Evolutionary conservation across 2,888 invertebrate genomes (phyloP).

Genomic region (Limenitis camilla): DNA sequence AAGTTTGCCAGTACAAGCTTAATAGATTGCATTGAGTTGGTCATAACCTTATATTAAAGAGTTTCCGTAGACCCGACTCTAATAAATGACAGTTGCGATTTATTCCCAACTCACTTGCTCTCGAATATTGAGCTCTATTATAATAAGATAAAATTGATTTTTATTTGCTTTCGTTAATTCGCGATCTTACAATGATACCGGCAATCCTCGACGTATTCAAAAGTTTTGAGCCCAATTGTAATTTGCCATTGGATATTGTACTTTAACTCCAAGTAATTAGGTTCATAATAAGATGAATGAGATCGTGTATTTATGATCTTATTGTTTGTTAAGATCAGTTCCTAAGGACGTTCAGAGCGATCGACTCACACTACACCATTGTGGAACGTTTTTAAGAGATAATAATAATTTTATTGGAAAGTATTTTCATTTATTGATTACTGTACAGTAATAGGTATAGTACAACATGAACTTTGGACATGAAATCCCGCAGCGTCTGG

Average conservation of each 20-base stretch:
- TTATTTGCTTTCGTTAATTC: slow-evolving; percentile 26
- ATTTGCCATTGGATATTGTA: slow-evolving; percentile 21
- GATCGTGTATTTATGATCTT: slow-evolving; percentile 27
- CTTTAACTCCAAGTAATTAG: slow-evolving; percentile 22
- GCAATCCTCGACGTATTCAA: slow-evolving; percentile 34
- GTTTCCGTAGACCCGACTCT: slow-evolving; percentile 43
- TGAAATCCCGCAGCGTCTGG: too few species aligned
- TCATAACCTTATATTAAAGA: slow-evolving; percentile 48
- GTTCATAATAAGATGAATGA: slow-evolving; percentile 23
- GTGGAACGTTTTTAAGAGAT: too few species aligned
- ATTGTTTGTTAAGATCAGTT: slow-evolving; percentile 21
- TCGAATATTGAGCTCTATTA: slow-evolving; percentile 30
- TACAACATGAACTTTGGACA: too few species aligned
- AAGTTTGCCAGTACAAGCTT: slow-evolving; percentile 29
- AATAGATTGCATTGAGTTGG: slow-evolving; percentile 48
- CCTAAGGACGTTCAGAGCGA: slow-evolving; percentile 39
- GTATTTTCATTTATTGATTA: too few species aligned
- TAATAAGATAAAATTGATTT: slow-evolving; percentile 32
- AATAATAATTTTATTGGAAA: too few species aligned
- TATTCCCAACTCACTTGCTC: slow-evolving; percentile 28
- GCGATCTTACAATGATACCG: slow-evolving; percentile 41
- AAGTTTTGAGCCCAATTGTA: slow-evolving; percentile 29
- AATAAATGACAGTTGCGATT: slow-evolving; percentile 51
- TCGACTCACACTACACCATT: slow-evolving; percentile 39
- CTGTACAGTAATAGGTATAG: too few species aligned